Conservation (phyloP, 2,797 vertebrate genomes). For the Sternotherus odoratus region DNA sequence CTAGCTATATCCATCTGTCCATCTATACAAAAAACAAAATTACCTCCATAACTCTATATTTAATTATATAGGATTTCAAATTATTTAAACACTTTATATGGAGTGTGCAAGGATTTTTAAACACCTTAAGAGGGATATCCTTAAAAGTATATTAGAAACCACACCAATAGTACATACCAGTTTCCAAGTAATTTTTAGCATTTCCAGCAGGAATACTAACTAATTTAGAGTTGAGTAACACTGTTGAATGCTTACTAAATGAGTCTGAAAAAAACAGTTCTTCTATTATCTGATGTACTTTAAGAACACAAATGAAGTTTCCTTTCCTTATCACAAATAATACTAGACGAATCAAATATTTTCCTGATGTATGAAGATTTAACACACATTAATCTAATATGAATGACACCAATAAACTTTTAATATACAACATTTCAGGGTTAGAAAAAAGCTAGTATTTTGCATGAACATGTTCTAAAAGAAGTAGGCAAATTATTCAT, state of each 20-base stretch:
- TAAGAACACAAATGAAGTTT: not conserved
- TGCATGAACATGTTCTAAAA: not conserved
- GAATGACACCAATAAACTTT: not conserved
- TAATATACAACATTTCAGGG: not conserved
- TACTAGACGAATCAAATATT: not conserved
- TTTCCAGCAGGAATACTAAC: not conserved
- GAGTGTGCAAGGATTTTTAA: not conserved
- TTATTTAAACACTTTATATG: not conserved
- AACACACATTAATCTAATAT: rapidly evolving
- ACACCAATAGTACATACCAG: not conserved
- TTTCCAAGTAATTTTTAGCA: not conserved
- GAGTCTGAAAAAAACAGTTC: not conserved
- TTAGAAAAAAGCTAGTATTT: not conserved
- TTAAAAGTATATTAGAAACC: not conserved
- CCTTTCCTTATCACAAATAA: not conserved
- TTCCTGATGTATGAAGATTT: not conserved
- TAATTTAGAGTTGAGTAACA: not conserved
- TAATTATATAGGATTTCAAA: not conserved
- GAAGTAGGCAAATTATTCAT: not conserved
- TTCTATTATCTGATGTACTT: not conserved
- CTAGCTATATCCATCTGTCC: constrained; percentile 86
- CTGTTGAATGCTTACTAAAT: not conserved
- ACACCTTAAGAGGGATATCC: not conserved
- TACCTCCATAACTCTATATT: not conserved
- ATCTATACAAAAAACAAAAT: constrained; percentile 80